Evolutionary conservation across 1,140 invertebrate species (phyloP), one percentile per base, ranked within the genome.

Genomic region (Dreissena rostriformis): DNA sequence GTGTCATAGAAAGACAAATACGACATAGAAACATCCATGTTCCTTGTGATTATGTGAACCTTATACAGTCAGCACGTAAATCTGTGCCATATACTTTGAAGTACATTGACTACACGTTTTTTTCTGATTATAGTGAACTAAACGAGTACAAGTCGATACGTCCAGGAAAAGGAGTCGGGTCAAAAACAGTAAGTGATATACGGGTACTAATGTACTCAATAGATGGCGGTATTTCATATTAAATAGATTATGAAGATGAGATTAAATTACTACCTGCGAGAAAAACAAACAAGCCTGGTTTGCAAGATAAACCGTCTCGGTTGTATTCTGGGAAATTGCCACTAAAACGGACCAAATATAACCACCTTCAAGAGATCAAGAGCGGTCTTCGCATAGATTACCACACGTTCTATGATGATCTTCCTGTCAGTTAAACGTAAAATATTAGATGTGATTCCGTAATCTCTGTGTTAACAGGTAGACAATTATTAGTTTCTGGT

Each of bases 1-100:
- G 67, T 52, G 55, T 57, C 6, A 87, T 83, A n/a, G 85, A 84
- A 55, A 19, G 65, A 52, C 76, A 70, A 61, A 11, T 86, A 12
- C 28, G 51, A 17, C 74, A 86, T 24, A 71, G 76, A 39, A 29
- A 15, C 10, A 76, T 85, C 24, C 70, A 81, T 61, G 49, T 72
- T 22, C 78, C 71, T 26, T 28, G 65, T 19, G 22, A 86, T 26
- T 82, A 77, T 71, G 80, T 86, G 14, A 55, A 66, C n/a, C 22
- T 39, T 53, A 82, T 82, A 52, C 55, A 67, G 49, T 29, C 29
- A 76, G 63, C 65, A 17, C 68, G 80, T 28, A 29, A 53, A 28
- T 17, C 15, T 24, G 77, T 52, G 11, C 80, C 55, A 22, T 85
- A 57, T 68, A 28, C 77, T 12, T 65, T 86, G 26, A 19, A 84